Evolutionary conservation across 2,888 invertebrate species (phyloP).

Genomic region (Prosapia bicincta): DNA sequence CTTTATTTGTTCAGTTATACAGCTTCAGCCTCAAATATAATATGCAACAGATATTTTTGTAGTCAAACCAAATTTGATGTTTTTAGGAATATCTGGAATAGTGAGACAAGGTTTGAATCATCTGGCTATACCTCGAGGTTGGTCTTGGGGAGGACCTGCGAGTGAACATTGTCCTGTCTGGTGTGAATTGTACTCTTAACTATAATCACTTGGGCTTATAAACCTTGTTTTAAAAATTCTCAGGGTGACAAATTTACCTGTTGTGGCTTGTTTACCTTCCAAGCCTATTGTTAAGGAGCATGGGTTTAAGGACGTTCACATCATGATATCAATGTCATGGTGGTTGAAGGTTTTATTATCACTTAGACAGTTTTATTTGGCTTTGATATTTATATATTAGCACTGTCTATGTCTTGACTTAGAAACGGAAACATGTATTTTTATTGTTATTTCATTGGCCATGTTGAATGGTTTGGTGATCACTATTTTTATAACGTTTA

Average conservation of each 20-base stretch:
- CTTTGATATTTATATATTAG: background rate
- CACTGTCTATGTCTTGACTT: background rate
- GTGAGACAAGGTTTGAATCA: constrained; percentile 68
- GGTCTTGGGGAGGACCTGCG: constrained; percentile 78
- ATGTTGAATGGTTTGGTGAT: background rate
- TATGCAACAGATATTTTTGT: too few species aligned
- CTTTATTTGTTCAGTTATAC: too few species aligned
- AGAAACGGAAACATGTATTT: too few species aligned
- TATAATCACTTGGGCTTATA: background rate
- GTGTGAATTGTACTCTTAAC: constrained; percentile 57
- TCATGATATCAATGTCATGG: too few species aligned
- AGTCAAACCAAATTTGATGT: too few species aligned
- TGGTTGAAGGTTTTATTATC: background rate
- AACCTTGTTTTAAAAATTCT: too few species aligned
- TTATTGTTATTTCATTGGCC: background rate
- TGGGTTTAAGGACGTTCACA: too few species aligned
- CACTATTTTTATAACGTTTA: background rate
- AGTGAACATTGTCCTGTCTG: constrained; percentile 73
- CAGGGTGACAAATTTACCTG: too few species aligned
- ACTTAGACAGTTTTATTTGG: background rate
- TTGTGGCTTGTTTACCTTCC: too few species aligned
- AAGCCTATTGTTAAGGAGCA: too few species aligned
- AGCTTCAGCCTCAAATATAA: too few species aligned
- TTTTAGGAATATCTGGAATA: constrained; percentile 54
- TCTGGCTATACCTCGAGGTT: constrained; percentile 76